Evolutionary conservation across 2,113 vertebrate genomes (phyloP).

Genomic region (Oryzias celebensis): DNA sequence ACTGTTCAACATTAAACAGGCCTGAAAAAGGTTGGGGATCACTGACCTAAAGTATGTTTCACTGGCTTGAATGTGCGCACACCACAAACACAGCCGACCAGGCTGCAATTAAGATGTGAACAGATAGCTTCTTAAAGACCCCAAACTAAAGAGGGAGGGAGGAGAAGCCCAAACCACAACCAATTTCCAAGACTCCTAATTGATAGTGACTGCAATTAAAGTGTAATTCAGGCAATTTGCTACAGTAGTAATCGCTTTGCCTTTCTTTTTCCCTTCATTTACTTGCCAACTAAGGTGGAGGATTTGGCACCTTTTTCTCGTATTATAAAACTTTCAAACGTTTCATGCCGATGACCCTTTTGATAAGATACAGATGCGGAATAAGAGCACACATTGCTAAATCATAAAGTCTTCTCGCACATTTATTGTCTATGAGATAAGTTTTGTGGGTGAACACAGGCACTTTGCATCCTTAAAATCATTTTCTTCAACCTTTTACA

Average conservation of each 20-base stretch:
- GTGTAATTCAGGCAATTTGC: slow-evolving; percentile 46
- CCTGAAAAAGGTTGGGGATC: too few relatives aligned
- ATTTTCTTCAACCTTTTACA: not conserved
- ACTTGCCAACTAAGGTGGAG: slow-evolving; percentile 32
- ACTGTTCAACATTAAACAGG: too few relatives aligned
- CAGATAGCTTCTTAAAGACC: slow-evolving; percentile 63
- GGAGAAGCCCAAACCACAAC: slow-evolving; percentile 45
- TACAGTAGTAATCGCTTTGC: slow-evolving; percentile 15
- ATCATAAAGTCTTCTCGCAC: slow-evolving; percentile 29
- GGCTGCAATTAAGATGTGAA: slow-evolving; percentile 69
- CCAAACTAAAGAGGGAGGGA: slow-evolving; percentile 36
- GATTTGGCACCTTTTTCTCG: slow-evolving; percentile 26
- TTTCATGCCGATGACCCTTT: slow-evolving; percentile 31
- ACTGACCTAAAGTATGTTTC: slow-evolving; percentile 32
- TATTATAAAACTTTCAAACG: slow-evolving; percentile 21
- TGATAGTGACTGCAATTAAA: slow-evolving; percentile 70
- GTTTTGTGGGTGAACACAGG: not conserved
- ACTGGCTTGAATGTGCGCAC: slow-evolving; percentile 48
- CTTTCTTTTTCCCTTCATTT: slow-evolving; percentile 34
- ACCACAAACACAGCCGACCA: slow-evolving; percentile 44
- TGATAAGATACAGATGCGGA: slow-evolving; percentile 30
- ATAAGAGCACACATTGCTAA: slow-evolving; percentile 26
- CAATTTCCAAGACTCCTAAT: slow-evolving; percentile 70
- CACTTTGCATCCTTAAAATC: slow-evolving; percentile 30
- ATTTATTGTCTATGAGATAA: slow-evolving; percentile 23